phyloP scores from a whole-genome alignment of 2,888 invertebrate species.

The Mythimna vitellina region DNA sequence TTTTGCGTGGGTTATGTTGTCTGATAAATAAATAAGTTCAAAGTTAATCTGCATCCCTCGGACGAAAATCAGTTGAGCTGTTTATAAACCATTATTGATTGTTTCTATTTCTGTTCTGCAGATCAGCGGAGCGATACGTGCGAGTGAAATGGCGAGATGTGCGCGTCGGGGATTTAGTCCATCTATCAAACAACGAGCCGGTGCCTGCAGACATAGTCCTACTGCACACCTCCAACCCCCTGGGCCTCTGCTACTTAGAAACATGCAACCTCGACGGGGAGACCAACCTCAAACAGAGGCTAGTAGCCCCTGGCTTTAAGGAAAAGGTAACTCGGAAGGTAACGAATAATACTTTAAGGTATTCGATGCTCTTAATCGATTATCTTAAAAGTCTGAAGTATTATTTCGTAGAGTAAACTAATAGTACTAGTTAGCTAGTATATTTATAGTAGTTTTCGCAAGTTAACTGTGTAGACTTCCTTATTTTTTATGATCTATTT shows the following conservation, averaged over 20 bases:
- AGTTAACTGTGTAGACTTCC: not conserved
- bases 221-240: slow-evolving; percentile 96
- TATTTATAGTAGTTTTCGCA: too few relatives aligned
- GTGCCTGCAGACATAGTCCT: slow-evolving; percentile 99
- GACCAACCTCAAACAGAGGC: slow-evolving; percentile 97
- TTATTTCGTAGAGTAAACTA: not conserved
- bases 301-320: slow-evolving; percentile 94
- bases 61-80: slow-evolving; percentile 50
- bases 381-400: not conserved
- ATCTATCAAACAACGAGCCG: slow-evolving; percentile 98
- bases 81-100: slow-evolving; percentile 60
- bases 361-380: not conserved
- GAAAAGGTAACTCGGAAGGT: slow-evolving; percentile 90
- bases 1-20: too few relatives aligned
- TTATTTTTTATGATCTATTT: not conserved
- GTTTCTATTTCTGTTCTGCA: slow-evolving; percentile 78
- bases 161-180: slow-evolving; percentile 97
- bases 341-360: not conserved
- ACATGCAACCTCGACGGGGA: slow-evolving; percentile 99
- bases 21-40: too few relatives aligned
- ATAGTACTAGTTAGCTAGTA: not conserved
- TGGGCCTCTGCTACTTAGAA: slow-evolving; percentile 98
- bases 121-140: slow-evolving; percentile 95
- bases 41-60: slow-evolving; percentile 14
- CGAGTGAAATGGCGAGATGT: slow-evolving; percentile 97